phyloP scores from a whole-genome alignment of 1,140 invertebrate genomes.

The Hypothenemus hampei region DNA sequence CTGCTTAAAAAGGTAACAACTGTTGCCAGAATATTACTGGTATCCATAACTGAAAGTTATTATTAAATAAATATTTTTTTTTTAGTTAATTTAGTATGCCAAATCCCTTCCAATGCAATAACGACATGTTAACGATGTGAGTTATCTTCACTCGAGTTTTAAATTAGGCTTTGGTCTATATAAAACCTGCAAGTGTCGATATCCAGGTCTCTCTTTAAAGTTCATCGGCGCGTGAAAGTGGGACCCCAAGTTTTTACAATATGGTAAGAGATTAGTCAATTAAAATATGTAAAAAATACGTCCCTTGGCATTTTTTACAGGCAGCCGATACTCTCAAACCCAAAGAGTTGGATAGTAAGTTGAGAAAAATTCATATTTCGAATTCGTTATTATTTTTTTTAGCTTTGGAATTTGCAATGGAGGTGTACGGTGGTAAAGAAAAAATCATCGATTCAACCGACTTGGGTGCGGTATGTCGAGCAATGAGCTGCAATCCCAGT shows the following conservation, averaged over 20 bases:
- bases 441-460: conserved; percentile 32
- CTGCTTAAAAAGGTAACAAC: too few species aligned
- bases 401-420: conserved; percentile 38
- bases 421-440: conserved; percentile 33
- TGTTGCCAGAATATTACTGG: too few species aligned
- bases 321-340: conserved; percentile 36
- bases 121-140: conserved; percentile 27
- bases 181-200: conserved; percentile 23
- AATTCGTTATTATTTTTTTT: conserved; percentile 19
- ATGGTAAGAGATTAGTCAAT: conserved; percentile 23
- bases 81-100: conserved; percentile 13
- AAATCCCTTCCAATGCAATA: conserved; percentile 18
- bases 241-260: neutral
- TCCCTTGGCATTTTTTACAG: conserved; percentile 26
- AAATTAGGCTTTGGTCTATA: conserved; percentile 29
- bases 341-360: conserved; percentile 40
- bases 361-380: conserved; percentile 14
- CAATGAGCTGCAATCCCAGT: conserved; percentile 39
- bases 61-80: too few species aligned
- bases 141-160: conserved; percentile 24
- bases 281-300: neutral
- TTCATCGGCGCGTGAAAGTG: conserved; percentile 17
- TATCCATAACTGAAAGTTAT: too few species aligned
- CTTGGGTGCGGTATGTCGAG: conserved; percentile 33
- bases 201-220: conserved; percentile 25